Base-by-base conservation (phyloP, 2,888 invertebrate genomes). In the Leptinotarsa tumamoca region DNA sequence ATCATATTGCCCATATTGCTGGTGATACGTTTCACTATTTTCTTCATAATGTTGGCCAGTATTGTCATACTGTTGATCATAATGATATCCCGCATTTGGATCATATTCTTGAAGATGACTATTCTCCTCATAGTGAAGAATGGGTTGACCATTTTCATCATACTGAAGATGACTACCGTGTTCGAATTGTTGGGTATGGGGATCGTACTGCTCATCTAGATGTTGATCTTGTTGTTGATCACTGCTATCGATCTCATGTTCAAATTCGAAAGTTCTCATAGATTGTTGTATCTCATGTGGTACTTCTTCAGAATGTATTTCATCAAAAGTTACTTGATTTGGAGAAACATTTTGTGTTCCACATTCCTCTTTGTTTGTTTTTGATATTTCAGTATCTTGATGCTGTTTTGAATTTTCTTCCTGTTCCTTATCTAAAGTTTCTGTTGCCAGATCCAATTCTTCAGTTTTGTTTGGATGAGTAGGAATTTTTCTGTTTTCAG, bases 51-150 rank as follows among this genome's bases (percentile, higher is more conserved):
- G 78, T 70, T 84, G 83, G 10, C 80, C 83, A 67, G 76, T 81
- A 76, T 83, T 79, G 71, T 85, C 81, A 68, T 82, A 85, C 72
- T 82, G 72, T 27, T 56, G 72, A 61, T 85, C 83, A 70, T 85
- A 85, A 21, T 83, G 71, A 13, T 72, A 73, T 61, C 81, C 81
- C 7, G 79, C 81, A 72, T 80, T 80, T 71, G 82, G 80, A 43
- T 81, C 81, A 73, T 81, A 83, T 58, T 81, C 80, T 13, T 67
- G 73, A 54, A 82, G 77, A 73, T 84, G 84, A 4, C 80, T 83
- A 68, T 81, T 80, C 72, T 81, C 81, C 69, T 83, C 82, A 66
- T 83, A 83, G 33, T 82, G 80, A 33, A 33, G 50, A 63, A 73
- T 67, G 2, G 61, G 51, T 71, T 79, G 77, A 4, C 81, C 83